Base-by-base conservation (phyloP, 2,888 invertebrate species). In the Hirtodrosophila cameraria region DNA sequence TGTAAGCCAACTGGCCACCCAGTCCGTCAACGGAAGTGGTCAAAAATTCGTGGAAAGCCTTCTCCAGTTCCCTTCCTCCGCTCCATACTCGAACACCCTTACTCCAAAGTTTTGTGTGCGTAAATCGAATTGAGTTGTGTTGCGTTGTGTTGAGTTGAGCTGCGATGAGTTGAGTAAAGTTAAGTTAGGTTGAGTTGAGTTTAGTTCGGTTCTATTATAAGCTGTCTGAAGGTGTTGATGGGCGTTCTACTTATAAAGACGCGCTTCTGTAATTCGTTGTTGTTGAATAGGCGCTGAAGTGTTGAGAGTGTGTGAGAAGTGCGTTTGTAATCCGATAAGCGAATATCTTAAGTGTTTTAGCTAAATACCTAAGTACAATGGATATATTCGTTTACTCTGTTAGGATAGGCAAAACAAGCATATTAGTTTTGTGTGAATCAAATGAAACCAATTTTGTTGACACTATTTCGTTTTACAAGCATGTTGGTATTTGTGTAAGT, bases 21-120 rank as follows among this genome's bases (percentile, higher is more conserved):
- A 53, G 36, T 36, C 46, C 23, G 49, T 43, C 50, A 67, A 71
- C 78, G 73, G 73, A 73, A 73, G 66, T 73, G 72, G 76, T 75
- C 76, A 54, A 71, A 71, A 43, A 43, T 78, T 77, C 86, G 70
- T 77, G 86, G 82, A 85, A 79, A 79, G 55, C 75, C 82, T 67
- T 77, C 55, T 46, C 48, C 20, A 54, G 39, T 54, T 35, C 30
- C 48, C 16, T 30, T 6, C 27, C 16, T 27, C 30, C 20, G 1
- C 31, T 11, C 11, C 9, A 6, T 23, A 3, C n/a, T 1, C 23
- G n/a, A n/a, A n/a, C n/a, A 2, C 9, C 1, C 9, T 7, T 18
- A 1, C 12, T 16, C 35, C 12, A 3, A 18, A 6, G 9, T 39
- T 46, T 30, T 18, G 46, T 25, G 72, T 72, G 42, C 48, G 66